Evolutionary conservation across 2,113 vertebrate genomes (phyloP), one percentile per base, ranked within the genome.

Genomic region (Nasalis larvatus): DNA sequence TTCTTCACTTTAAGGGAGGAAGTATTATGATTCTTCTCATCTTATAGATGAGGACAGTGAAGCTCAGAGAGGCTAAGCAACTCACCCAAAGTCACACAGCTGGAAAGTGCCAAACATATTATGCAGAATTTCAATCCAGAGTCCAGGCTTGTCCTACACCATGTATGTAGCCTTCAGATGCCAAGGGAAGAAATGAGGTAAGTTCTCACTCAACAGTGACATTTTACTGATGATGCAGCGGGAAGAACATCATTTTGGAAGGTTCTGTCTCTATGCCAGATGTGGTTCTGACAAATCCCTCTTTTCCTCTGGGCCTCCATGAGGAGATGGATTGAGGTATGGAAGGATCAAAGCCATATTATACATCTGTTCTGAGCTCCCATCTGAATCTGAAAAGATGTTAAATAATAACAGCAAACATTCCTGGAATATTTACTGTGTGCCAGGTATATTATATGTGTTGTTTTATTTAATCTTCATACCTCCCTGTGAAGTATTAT

Each of bases 371-470:
- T 96, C 91, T 58, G 80, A 97, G 54, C 49, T 49, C 60, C 81
- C 83, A 20, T 45, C 76, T 74, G 78, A 82, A 69, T 78, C 81
- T 86, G 83, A 93, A 49, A 37, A 47, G 93, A 74, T 42, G 80
- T 89, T 63, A 54, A 96, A 35, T 30, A 94, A 89, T 92, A 91
- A 83, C 54, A 94, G 73, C 68, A 83, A 94, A 88, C 35, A 32
- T 56, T 58, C 74, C 58, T 42, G 25, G 76, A 88, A 52, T 77
- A 47, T 78, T 93, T 78, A 49, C 66, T 71, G 82, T 60, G 78
- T 56, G 74, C 60, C 82, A 91, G 89, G 54, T 35, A 40, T 32
- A 47, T 77, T 63, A 58, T 8, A 8, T 7, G 58, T n/a, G 18
- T 76, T 66, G 25, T 74, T 93, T 93, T 21, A 49, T 91, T 94